Evolutionary conservation across 2,888 invertebrate genomes (phyloP).

Genomic region (Diarsia rubi): DNA sequence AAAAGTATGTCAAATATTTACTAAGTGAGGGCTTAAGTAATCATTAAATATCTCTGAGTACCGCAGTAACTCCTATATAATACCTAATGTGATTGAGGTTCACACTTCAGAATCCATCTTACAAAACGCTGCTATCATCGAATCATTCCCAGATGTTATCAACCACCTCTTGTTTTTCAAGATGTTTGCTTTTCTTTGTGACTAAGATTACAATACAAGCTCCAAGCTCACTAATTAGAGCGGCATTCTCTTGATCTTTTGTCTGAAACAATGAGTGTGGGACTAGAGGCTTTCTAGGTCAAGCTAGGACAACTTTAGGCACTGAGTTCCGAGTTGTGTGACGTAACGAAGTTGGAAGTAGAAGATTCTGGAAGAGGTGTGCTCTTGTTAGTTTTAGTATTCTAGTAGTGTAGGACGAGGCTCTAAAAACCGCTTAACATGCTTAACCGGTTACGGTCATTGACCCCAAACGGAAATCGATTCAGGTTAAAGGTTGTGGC

Average conservation of each 20-base stretch:
- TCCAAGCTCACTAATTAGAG: conserved; percentile 58
- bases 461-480: too few relatives aligned
- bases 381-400: conserved; percentile 16
- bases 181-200: conserved; percentile 33
- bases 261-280: conserved; percentile 59
- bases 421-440: too few relatives aligned
- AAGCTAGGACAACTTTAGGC: conserved; percentile 43
- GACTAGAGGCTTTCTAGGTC: conserved; percentile 61
- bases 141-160: conserved; percentile 44
- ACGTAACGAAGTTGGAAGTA: not conserved
- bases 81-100: not conserved
- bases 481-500: too few relatives aligned
- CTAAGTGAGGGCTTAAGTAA: too few relatives aligned
- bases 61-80: conserved; percentile 1
- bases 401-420: not conserved
- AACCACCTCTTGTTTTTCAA: conserved; percentile 27
- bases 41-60: too few relatives aligned
- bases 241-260: conserved; percentile 53
- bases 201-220: conserved; percentile 45
- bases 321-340: conserved; percentile 2
- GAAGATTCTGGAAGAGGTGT: conserved; percentile 8
- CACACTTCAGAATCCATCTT: not conserved
- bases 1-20: too few relatives aligned
- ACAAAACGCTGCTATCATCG: conserved; percentile 11
- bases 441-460: too few relatives aligned